These are phyloP conservation scores for Hirtodrosophila alboralis DNA, from an alignment of 2,888 invertebrate species.

Conservation along the genomic window DNA sequence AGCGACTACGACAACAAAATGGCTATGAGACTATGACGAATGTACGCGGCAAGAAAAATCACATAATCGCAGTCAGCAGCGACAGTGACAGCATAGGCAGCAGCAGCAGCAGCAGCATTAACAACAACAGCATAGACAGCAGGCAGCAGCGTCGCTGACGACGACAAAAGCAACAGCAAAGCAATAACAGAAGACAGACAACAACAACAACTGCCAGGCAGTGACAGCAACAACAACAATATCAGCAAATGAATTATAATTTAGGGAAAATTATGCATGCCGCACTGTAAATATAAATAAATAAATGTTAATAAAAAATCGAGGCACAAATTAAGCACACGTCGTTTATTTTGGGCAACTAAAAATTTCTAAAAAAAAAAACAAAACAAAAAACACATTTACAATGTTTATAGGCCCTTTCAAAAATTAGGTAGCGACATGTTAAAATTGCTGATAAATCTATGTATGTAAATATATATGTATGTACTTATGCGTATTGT, in stretches of 20 bases:
- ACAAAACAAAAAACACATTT: too few species aligned
- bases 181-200: constrained; percentile 19
- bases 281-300: constrained; percentile 63
- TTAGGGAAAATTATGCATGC: constrained; percentile 77
- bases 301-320: constrained; percentile 55
- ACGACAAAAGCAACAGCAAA: constrained; percentile 32
- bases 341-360: constrained; percentile 29
- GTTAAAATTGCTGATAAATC: constrained; percentile 2
- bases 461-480: too few species aligned
- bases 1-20: constrained; percentile 77
- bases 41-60: constrained; percentile 70
- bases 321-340: constrained; percentile 57
- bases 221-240: constrained; percentile 20
- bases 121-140: constrained; percentile 23
- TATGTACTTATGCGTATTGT: too few species aligned
- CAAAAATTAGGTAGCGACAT: constrained; percentile 2
- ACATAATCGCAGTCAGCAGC: constrained; percentile 65
- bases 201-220: constrained; percentile 24
- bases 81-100: constrained; percentile 15
- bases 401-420: constrained; percentile 35
- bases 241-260: constrained; percentile 65
- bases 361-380: constrained; percentile 55
- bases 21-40: constrained; percentile 70
- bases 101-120: constrained; percentile 8
- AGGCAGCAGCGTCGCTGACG: constrained; percentile 6